These are phyloP conservation scores for Forbesichthys agassizii DNA, from an alignment of 2,113 vertebrate species.

Conservation along the genomic window DNA sequence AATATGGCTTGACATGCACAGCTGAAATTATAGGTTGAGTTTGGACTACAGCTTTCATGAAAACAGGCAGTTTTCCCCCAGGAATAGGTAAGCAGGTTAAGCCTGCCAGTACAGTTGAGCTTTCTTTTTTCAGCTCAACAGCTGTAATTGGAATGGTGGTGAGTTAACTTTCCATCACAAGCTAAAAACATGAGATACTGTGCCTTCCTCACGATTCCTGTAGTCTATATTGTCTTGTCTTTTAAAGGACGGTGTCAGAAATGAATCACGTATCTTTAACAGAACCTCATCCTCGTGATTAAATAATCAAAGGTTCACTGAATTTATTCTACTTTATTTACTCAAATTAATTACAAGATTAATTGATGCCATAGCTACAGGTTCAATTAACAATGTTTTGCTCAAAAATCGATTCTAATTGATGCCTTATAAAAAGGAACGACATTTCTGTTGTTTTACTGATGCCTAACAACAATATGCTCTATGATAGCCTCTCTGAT, in stretches of 20 bases:
- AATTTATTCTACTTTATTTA: constrained; percentile 75
- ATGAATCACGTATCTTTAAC: constrained; percentile 65
- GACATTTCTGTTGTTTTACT: constrained; percentile 46
- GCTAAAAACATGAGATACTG: constrained; percentile 25
- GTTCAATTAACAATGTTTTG: constrained; percentile 71
- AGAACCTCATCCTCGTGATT: constrained; percentile 70
- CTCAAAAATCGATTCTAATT: constrained; percentile 74
- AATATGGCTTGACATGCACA: constrained; percentile 34
- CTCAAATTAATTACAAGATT: constrained; percentile 70
- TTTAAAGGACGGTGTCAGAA: constrained; percentile 40
- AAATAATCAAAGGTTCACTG: constrained; percentile 69
- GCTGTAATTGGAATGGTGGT: constrained; percentile 56
- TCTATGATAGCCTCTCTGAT: constrained; percentile 42
- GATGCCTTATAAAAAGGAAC: constrained; percentile 47
- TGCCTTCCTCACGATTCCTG: constrained; percentile 35
- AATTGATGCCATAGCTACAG: constrained; percentile 62
- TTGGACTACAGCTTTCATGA: constrained; percentile 45
- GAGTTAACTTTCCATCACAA: constrained; percentile 40
- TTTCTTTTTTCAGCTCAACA: constrained; percentile 54
- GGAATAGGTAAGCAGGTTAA: constrained; percentile 66
- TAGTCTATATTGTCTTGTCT: constrained; percentile 46
- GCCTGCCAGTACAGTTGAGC: constrained; percentile 44
- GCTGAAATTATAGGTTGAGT: constrained; percentile 59
- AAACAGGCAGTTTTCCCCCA: constrained; percentile 45
- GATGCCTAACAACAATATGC: constrained; percentile 48